Evolutionary conservation across 2,797 vertebrate species (phyloP), one percentile per base, ranked within the genome.

Genomic region (Anniella stebbinsi): DNA sequence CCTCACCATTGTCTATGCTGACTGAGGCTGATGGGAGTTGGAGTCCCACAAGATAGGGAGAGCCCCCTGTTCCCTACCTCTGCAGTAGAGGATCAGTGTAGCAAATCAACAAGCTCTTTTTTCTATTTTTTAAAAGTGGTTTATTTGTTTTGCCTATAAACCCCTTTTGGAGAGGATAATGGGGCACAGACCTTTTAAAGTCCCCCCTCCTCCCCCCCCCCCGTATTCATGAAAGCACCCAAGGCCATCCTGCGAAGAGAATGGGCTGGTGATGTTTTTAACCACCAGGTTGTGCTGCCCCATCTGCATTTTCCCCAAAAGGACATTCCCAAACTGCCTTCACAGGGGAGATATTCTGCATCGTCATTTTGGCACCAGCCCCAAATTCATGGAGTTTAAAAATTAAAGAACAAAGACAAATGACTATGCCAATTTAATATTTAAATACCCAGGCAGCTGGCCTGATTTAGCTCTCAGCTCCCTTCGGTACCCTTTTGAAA

Each of bases 361-460:
- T 54, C 7, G 78, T 54, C 70, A 75, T 10, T 38, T 90, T 82
- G 70, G 85, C 72, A 83, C n/a, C 36, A 23, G 28, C 60, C 33
- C 85, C 82, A 76, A 76, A 82, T 83, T 48, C 60, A 41, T 45
- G 15, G 70, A 83, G 45, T 87, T 83, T 87, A 69, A 90, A 77
- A 87, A 69, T 87, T 83, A 77, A 87, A 87, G 70, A 77, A 69
- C 78, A 67, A 38, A 87, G 89, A 87, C 85, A 83, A 69, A 90
- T 9, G 60, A 41, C 36, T 41, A 70, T 45, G 72, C 85, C 48
- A 48, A 36, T 77, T 90, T 87, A 90, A 90, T 87, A 87, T 60
- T 87, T 87, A 90, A 75, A 67, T 60, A 83, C 30, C 13, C 7
- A 23, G 7, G 41, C 69, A 48, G 11, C 12, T 18, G n/a, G 73